These are phyloP conservation scores for Apeltes quadracus DNA, from an alignment of 2,113 vertebrate species.

Conservation along the genomic window DNA sequence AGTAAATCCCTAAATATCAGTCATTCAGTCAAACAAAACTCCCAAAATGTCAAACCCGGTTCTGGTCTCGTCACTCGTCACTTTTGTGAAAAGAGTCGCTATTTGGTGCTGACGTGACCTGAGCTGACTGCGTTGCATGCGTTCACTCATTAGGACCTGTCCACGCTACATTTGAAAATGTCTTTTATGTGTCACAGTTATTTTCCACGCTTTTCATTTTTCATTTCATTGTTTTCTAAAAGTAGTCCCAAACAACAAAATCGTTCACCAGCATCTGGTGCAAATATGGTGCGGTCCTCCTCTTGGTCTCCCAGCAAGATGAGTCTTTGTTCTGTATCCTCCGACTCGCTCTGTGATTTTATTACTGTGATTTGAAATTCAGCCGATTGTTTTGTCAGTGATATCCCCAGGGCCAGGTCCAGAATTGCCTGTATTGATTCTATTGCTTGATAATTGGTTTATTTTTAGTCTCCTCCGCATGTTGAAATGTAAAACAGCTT, in stretches of 20 bases:
- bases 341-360: background rate
- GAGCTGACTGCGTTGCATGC: conserved; percentile 15
- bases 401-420: background rate
- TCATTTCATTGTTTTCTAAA: conserved; percentile 8
- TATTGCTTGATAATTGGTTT: background rate
- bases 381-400: conserved; percentile 7
- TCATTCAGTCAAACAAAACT: background rate
- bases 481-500: background rate
- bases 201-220: background rate
- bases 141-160: background rate
- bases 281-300: conserved; percentile 27
- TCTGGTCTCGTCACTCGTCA: background rate
- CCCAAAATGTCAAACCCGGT: background rate
- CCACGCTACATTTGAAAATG: background rate
- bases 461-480: background rate
- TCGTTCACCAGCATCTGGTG: conserved; percentile 28
- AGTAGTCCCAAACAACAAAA: background rate
- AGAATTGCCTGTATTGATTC: background rate
- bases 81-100: background rate
- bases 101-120: background rate
- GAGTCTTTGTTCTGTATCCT: conserved; percentile 29
- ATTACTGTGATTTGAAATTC: background rate
- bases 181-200: conserved; percentile 3
- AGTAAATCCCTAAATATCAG: background rate
- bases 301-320: conserved; percentile 3